Evolutionary conservation across 2,888 invertebrate species (phyloP).

Genomic region (Drosophila meridiana): DNA sequence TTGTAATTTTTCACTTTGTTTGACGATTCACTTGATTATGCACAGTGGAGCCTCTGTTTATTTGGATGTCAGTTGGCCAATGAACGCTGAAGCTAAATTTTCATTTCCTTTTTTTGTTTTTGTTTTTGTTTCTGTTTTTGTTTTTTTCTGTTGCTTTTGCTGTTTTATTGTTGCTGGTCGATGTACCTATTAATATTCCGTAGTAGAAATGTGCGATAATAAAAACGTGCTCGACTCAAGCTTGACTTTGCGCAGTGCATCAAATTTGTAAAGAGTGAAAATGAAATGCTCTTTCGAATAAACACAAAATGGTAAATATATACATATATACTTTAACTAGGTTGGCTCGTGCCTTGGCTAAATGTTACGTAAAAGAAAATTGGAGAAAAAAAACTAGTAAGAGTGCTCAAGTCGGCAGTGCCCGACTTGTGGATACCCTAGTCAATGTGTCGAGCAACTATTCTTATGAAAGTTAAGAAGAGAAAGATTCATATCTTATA

Average conservation of each 20-base stretch:
- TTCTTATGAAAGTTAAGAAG: neutral
- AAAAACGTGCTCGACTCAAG: constrained; percentile 63
- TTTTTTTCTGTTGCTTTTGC: constrained; percentile 19
- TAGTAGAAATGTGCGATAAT: constrained; percentile 73
- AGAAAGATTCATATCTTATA: too few relatives aligned
- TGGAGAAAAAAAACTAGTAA: constrained; percentile 32
- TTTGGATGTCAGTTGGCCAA: constrained; percentile 63
- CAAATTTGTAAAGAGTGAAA: constrained; percentile 48
- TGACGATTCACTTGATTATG: constrained; percentile 46
- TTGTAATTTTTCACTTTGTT: neutral
- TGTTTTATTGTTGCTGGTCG: constrained; percentile 21
- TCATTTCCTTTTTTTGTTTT: constrained; percentile 52
- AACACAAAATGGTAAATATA: neutral
- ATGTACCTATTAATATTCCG: constrained; percentile 61
- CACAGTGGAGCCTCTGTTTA: constrained; percentile 42
- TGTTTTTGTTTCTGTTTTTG: constrained; percentile 15
- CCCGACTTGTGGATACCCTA: neutral
- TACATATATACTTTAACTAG: constrained; percentile 48
- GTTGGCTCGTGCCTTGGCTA: constrained; percentile 66
- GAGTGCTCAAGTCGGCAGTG: constrained; percentile 1
- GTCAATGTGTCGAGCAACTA: neutral
- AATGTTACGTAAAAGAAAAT: constrained; percentile 73
- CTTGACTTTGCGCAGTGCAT: constrained; percentile 39
- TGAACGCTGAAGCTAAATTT: constrained; percentile 49
- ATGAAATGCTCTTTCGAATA: constrained; percentile 41